Conservation (phyloP, 2,888 invertebrate species). For the Boloria euphrosyne region DNA sequence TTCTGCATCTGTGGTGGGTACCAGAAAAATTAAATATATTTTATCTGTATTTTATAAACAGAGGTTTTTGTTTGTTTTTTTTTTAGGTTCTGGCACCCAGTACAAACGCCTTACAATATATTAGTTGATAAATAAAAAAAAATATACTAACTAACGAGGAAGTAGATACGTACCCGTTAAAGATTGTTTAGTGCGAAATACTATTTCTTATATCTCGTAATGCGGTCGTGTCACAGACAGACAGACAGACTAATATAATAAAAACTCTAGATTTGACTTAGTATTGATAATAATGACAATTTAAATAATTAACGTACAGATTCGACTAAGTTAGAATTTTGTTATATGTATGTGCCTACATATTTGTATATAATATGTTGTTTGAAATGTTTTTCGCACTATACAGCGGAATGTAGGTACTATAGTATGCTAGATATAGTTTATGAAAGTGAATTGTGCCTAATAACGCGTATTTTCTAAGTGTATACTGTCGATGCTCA, state of each 20-base stretch:
- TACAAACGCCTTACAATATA: conserved; percentile 44
- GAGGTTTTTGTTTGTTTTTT: no score
- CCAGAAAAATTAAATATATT: conserved; percentile 32
- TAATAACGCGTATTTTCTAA: conserved; percentile 58
- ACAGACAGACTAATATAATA: no score
- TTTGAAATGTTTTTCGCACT: conserved; percentile 46
- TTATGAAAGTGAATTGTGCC: conserved; percentile 76
- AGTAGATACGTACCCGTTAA: conserved; percentile 32
- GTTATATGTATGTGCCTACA: not conserved
- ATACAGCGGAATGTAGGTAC: conserved; percentile 52
- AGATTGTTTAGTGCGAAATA: conserved; percentile 28
- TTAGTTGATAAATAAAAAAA: conserved; percentile 22
- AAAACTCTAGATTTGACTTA: no score
- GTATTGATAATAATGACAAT: no score
- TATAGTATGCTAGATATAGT: conserved; percentile 75
- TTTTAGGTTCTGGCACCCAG: conserved; percentile 49
- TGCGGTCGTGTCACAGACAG: no score
- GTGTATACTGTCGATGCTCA: conserved; percentile 36
- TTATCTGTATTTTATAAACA: not conserved
- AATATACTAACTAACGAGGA: conserved; percentile 25
- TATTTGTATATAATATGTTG: not conserved
- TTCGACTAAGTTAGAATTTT: no score
- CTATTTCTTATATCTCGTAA: not conserved
- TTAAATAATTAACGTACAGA: no score
- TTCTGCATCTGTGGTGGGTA: conserved; percentile 52